phyloP scores from a whole-genome alignment of 2,888 invertebrate species.

The Cantharis flavilabris region DNA sequence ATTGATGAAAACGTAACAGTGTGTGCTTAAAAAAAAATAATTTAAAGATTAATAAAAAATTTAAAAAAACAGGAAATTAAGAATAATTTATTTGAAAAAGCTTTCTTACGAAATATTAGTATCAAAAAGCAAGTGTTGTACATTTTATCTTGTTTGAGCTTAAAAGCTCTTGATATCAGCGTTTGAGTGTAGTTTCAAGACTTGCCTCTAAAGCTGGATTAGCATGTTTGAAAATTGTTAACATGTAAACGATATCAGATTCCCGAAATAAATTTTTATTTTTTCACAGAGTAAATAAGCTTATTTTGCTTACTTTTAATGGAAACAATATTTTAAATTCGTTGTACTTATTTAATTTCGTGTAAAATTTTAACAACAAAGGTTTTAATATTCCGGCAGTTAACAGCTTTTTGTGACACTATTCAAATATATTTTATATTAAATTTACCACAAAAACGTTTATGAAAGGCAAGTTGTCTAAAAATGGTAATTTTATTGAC shows the following conservation, averaged over 20 bases:
- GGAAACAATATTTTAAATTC: background rate
- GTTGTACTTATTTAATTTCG: background rate
- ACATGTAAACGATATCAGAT: background rate
- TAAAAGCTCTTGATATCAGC: background rate
- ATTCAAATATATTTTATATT: background rate
- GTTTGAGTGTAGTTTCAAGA: background rate
- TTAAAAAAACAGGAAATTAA: background rate
- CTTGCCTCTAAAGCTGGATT: background rate
- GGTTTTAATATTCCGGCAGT: background rate
- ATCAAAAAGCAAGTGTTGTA: background rate
- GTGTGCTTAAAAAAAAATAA: background rate
- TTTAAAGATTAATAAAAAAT: background rate
- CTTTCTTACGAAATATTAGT: background rate
- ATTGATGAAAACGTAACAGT: background rate
- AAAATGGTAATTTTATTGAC: constrained; percentile 1
- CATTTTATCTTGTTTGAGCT: background rate
- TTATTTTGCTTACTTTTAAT: background rate
- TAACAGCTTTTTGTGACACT: background rate
- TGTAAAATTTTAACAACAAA: background rate
- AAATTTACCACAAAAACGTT: background rate
- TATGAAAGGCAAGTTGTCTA: constrained; percentile 1
- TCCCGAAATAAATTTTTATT: background rate
- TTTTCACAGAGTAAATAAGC: background rate
- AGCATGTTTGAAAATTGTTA: background rate
- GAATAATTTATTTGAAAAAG: background rate